These are phyloP conservation scores for Trichogramma dendrolimi DNA, from an alignment of 2,888 invertebrate species.

Conservation along the genomic window DNA sequence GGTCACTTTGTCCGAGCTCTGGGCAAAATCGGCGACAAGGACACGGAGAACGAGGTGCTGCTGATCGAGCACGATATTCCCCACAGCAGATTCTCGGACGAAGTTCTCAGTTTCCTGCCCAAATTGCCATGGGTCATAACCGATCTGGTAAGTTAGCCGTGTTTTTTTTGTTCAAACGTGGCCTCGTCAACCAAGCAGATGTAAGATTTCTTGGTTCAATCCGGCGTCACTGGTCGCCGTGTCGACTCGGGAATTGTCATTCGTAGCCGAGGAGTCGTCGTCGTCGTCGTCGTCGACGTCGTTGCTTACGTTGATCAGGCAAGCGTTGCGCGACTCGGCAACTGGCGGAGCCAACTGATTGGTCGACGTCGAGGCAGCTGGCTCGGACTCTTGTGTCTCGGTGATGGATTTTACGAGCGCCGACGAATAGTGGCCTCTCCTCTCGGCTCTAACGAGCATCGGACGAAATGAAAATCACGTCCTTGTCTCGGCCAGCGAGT, in stretches of 20 bases:
- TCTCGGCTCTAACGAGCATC: too few species aligned
- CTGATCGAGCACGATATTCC: conserved; percentile 95
- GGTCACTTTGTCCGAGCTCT: conserved; percentile 94
- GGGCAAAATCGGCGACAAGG: conserved; percentile 88
- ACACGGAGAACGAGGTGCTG: conserved; percentile 95
- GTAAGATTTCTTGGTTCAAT: conserved; percentile 19
- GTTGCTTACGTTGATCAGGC: conserved; percentile 8
- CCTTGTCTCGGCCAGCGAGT: too few species aligned
- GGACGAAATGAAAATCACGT: too few species aligned
- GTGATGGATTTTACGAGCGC: too few species aligned
- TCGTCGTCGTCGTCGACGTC: neutral
- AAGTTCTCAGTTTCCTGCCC: conserved; percentile 88
- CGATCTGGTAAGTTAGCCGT: conserved; percentile 61
- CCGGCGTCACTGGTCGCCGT: conserved; percentile 29
- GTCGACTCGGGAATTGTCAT: conserved; percentile 28
- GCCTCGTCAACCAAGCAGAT: conserved; percentile 15
- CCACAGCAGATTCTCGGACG: conserved; percentile 90
- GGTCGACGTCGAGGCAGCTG: too few species aligned
- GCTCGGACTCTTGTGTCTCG: too few species aligned
- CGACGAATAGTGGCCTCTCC: too few species aligned
- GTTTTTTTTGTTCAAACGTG: conserved; percentile 4
- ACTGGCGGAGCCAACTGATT: too few species aligned
- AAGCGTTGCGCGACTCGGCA: too few species aligned
- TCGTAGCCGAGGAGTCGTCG: neutral
- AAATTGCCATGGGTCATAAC: conserved; percentile 85